Percentiles rank a stretch among this genome's conserved stretches.
phyloP scores from a whole-genome alignment of 2,113 vertebrate species.

The Pavo muticus region DNA sequence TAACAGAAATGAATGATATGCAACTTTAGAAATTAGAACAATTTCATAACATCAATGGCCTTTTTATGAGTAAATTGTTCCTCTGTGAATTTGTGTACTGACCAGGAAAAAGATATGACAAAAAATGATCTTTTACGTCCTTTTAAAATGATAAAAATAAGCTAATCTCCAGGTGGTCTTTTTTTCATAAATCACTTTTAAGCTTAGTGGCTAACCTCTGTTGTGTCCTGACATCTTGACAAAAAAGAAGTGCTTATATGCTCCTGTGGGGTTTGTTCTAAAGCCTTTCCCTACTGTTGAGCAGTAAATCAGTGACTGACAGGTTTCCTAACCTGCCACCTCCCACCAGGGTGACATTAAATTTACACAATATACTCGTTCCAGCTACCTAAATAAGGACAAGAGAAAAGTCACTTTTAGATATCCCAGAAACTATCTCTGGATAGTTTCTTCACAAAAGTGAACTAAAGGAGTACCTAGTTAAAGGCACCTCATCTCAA shows the following conservation, averaged over 20 bases:
- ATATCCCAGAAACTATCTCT: background rate
- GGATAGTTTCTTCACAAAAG: background rate
- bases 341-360: constrained; percentile 68
- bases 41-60: constrained; percentile 28
- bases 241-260: constrained; percentile 70
- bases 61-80: constrained; percentile 68
- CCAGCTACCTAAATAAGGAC: constrained; percentile 31
- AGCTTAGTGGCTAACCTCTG: constrained; percentile 62
- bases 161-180: constrained; percentile 64
- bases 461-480: background rate
- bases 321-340: constrained; percentile 57
- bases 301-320: constrained; percentile 75
- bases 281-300: constrained; percentile 60
- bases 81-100: constrained; percentile 66
- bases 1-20: constrained; percentile 55
- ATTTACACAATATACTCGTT: constrained; percentile 58
- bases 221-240: constrained; percentile 66
- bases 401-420: constrained; percentile 32
- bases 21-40: constrained; percentile 52
- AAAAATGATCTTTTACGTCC: constrained; percentile 64
- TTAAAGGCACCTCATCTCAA: background rate
- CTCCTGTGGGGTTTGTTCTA: constrained; percentile 57
- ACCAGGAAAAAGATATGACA: constrained; percentile 48
- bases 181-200: constrained; percentile 75
- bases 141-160: constrained; percentile 72